Evolutionary conservation across 2,113 vertebrate genomes (phyloP), one percentile per base, ranked within the genome.

Genomic region (Talpa occidentalis): DNA sequence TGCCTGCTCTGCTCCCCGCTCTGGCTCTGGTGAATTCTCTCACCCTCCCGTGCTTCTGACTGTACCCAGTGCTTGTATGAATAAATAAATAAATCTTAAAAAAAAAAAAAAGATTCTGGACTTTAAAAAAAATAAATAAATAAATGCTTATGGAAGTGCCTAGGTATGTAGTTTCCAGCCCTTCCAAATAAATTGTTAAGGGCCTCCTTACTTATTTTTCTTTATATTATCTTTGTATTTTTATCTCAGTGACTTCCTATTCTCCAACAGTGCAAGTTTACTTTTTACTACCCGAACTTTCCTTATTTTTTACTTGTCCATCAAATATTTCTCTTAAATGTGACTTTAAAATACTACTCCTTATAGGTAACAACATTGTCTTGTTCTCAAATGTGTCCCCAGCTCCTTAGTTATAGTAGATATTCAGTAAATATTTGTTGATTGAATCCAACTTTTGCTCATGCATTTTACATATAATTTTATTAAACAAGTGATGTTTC

Each of bases 181-280:
- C 83, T 96, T 85, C 77, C 32, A 81, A 77, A 35, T 83, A 92
- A 80, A 67, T 94, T 67, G 47, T 32, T 84, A 90, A 90, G 22
- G 12, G 42, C 2, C 1, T 24, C 10, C 21, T 72, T 93, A 79
- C 73, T 82, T 74, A 78, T 64, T 87, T 95, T 92, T 72, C 54
- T 56, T 56, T 56, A 22, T 21, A 56, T 56, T 56, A 22, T 56
- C 54, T 56, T 54, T 64, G 1, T 42, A 72, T 93, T 94, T 92
- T 2, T 4, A 28, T 37, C 4, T 76, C 32, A 92, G 21, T 69
- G 44, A 32, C 66, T 15, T 74, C 56, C 9, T 49, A 30, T 59
- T 88, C 66, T 90, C 17, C n/a, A 83, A 28, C 64, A 72, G 32
- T 21, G 66, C 64, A 26, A 66, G 5, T 76, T 91, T 72, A 59